Evolutionary conservation across 2,797 vertebrate species (phyloP), one percentile per base, ranked within the genome.

Genomic region (Ispidina picta): DNA sequence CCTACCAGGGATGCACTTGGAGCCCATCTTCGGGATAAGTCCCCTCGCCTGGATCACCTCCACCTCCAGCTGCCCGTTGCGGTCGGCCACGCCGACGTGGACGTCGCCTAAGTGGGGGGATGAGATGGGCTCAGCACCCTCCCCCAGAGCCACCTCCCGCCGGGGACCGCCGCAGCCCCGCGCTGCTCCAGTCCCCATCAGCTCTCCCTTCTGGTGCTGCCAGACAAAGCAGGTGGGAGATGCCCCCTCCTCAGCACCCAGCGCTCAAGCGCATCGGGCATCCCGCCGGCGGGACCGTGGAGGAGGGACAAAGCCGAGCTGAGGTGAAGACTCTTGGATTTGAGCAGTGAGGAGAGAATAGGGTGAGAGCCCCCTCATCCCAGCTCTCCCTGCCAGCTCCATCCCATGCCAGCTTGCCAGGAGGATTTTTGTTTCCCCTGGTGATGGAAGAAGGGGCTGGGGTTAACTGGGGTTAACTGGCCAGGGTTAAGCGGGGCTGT

Each of bases 11-110:
- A 99, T 97, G 96, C 98, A 98, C 97, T 98, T 99, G 97, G 99
- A 98, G 90, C 99, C 98, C 51, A 98, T 96, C 96, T 99, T 99
- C 0, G 99, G 98, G 88, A 97, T 99, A 79, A 99, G 97, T 9
- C 98, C 97, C 96, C 99, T 98, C 48, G 99, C 99, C 97, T 99
- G 98, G 90, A 98, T 99, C 96, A 99, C 98, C 91, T 99, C 99
- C 90, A 99, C 99, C 95, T 99, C 98, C 87, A 99, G 98, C 96
- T 99, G 99, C 58, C 99, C 99, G 10, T 98, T 99, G 89, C 99
- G 97, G 93, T 99, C 99, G 28, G 98, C 92, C 97, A 99, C 98
- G 39, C 98, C 97, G 3, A 99, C 95, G 65, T 99, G 98, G 80
- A 99, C 98, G 3, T 99, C 99, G 8, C 99, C 99, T 99, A 55